phyloP scores from a whole-genome alignment of 2,797 vertebrate species.

The Sebastes diaconus region DNA sequence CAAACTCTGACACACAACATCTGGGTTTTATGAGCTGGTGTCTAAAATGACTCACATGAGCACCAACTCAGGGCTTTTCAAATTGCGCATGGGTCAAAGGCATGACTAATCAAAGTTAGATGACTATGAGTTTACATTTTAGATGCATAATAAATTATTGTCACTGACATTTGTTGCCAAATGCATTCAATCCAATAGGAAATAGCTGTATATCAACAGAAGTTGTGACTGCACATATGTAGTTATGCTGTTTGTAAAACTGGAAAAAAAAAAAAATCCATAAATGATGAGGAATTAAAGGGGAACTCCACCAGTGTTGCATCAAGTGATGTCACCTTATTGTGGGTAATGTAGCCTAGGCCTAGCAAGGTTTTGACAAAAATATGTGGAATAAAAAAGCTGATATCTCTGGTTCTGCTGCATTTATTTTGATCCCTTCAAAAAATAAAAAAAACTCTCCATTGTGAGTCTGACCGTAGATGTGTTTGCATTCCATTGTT shows the following conservation, averaged over 20 bases:
- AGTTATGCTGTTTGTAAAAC: neutral
- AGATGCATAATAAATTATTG: neutral
- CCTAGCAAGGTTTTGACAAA: neutral
- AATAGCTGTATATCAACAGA: neutral
- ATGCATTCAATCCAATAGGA: neutral
- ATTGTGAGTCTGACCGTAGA: neutral
- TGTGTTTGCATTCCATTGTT: too few species aligned
- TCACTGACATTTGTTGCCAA: neutral
- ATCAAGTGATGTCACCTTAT: neutral
- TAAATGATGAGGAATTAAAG: neutral
- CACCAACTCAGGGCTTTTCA: neutral
- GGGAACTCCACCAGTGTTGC: neutral
- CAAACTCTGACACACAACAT: neutral
- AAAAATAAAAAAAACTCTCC: neutral
- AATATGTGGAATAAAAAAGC: neutral
- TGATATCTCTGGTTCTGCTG: neutral
- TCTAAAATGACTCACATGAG: constrained; percentile 16
- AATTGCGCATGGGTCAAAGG: neutral
- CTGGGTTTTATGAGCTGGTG: constrained; percentile 4
- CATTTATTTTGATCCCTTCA: too few species aligned
- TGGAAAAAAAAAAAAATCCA: neutral
- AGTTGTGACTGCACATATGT: neutral
- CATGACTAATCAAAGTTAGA: neutral
- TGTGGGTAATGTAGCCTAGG: neutral
- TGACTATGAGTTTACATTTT: neutral